A percentile compares a stretch with the other conserved stretches of the same genome.
These are phyloP conservation scores for Colletes gigas DNA, from an alignment of 1,140 invertebrate genomes.

Conservation along the genomic window DNA sequence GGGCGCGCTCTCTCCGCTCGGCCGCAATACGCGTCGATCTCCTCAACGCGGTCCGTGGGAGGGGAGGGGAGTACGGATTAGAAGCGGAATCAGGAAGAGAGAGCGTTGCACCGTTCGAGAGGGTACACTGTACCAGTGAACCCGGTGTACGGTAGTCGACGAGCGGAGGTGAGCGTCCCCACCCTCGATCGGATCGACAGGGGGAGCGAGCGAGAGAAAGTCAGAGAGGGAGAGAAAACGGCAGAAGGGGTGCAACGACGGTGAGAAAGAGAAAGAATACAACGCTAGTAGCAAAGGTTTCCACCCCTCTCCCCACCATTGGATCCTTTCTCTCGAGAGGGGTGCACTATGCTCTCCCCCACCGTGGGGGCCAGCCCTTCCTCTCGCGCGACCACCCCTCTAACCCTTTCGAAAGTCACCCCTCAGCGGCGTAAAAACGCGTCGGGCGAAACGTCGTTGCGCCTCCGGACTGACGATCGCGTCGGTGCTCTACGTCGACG, in stretches of 20 bases:
- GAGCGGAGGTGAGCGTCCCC: constrained; percentile 58
- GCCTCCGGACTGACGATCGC: constrained; percentile 17
- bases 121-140: constrained; percentile 81
- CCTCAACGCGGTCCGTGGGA: constrained; percentile 5
- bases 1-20: neutral
- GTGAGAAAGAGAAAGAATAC: constrained; percentile 24
- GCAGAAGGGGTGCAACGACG: constrained; percentile 3
- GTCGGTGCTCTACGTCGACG: constrained; percentile 51
- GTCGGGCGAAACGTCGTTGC: constrained; percentile 27
- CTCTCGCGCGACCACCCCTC: neutral
- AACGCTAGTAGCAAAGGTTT: constrained; percentile 21
- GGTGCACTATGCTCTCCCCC: neutral
- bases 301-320: constrained; percentile 26
- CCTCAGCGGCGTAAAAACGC: constrained; percentile 2
- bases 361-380: too few relatives aligned
- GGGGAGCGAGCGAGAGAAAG: neutral
- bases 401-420: constrained; percentile 9
- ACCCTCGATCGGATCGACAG: constrained; percentile 36
- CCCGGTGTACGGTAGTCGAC: constrained; percentile 64
- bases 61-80: constrained; percentile 27
- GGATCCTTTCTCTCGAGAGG: neutral
- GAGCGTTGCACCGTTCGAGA: constrained; percentile 76
- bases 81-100: constrained; percentile 79
- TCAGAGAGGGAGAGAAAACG: constrained; percentile 14
- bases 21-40: constrained; percentile 41